Evolutionary conservation across 2,888 invertebrate genomes (phyloP).

Genomic region (Zhuqinia jingwanae): DNA sequence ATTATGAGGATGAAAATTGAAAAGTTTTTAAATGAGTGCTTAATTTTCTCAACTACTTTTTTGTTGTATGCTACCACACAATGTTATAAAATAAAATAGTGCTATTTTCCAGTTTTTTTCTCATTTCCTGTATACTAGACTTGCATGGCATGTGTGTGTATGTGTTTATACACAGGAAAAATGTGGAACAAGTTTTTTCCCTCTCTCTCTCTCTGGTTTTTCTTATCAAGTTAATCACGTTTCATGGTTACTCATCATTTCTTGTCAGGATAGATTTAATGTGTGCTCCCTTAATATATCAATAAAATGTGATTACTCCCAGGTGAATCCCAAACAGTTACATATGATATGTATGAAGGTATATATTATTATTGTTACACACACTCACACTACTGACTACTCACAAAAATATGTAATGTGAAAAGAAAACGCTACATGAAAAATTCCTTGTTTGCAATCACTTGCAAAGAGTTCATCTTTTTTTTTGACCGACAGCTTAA

Average conservation of each 20-base stretch:
- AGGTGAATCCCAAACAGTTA: neutral
- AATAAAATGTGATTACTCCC: slow-evolving; percentile 1
- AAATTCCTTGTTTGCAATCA: neutral
- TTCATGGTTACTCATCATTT: slow-evolving; percentile 53
- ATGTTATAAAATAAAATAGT: neutral
- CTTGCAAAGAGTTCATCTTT: neutral
- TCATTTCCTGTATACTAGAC: slow-evolving; percentile 50
- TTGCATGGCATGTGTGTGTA: neutral
- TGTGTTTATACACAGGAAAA: slow-evolving; percentile 36
- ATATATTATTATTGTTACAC: no score
- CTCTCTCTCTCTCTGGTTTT: no score
- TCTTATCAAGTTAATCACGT: slow-evolving; percentile 39
- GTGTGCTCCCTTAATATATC: slow-evolving; percentile 38
- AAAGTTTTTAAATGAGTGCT: no score
- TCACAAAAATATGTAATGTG: no score
- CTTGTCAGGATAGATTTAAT: slow-evolving; percentile 47
- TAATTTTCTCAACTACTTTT: neutral
- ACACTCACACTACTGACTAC: no score
- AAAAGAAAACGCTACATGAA: no score
- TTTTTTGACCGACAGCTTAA: slow-evolving; percentile 17
- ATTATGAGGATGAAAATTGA: no score
- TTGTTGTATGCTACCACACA: neutral
- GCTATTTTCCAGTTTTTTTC: slow-evolving; percentile 51
- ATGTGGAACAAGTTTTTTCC: slow-evolving; percentile 54
- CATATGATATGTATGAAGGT: no score